Conservation (phyloP, 2,888 invertebrate genomes). For the Hofmannophila pseudospretella region DNA sequence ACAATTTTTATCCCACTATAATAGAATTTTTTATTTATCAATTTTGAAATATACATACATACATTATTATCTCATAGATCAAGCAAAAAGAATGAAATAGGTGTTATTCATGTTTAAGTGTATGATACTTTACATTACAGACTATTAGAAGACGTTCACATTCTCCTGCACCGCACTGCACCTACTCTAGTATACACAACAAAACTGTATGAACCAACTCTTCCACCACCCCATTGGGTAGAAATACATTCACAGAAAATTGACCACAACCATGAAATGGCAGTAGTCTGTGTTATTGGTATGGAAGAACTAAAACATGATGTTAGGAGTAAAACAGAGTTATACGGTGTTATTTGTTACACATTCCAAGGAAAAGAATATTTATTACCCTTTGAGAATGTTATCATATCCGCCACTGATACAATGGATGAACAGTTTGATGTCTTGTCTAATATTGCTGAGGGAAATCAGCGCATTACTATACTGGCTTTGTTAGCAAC, state of each 20-base stretch:
- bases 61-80: too few species aligned
- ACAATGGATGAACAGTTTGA: slow-evolving; percentile 46
- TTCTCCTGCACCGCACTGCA: slow-evolving; percentile 35
- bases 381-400: slow-evolving; percentile 43
- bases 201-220: slow-evolving; percentile 37
- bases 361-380: slow-evolving; percentile 28
- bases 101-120: too few species aligned
- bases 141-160: slow-evolving; percentile 36
- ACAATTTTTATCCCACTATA: too few species aligned
- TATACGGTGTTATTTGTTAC: slow-evolving; percentile 43
- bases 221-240: slow-evolving; percentile 38
- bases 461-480: slow-evolving; percentile 9
- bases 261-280: slow-evolving; percentile 21
- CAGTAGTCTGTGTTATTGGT: slow-evolving; percentile 35
- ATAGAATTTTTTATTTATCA: too few species aligned
- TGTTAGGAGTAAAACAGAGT: slow-evolving; percentile 35
- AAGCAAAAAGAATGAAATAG: too few species aligned
- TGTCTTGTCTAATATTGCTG: slow-evolving; percentile 27
- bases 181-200: slow-evolving; percentile 44
- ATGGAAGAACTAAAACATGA: slow-evolving; percentile 40
- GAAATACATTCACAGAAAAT: slow-evolving; percentile 27
- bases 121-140: too few species aligned
- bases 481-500: slow-evolving; percentile 42
- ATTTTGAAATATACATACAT: too few species aligned
- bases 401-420: slow-evolving; percentile 38